These are phyloP conservation scores for Gymnocypris eckloni DNA, from an alignment of 2,797 vertebrate species.

Conservation along the genomic window DNA sequence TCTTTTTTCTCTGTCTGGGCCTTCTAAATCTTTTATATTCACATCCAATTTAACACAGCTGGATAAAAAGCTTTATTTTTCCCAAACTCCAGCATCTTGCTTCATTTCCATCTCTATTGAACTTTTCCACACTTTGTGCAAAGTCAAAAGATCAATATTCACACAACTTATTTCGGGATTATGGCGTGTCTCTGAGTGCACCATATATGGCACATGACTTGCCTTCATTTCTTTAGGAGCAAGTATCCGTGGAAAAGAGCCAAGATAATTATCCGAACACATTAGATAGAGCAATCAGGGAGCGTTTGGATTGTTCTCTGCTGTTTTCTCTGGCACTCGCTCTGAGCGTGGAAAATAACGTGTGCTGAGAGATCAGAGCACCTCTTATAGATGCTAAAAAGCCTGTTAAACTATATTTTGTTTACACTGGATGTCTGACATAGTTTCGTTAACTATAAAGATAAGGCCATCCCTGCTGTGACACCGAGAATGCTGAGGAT, in stretches of 20 bases:
- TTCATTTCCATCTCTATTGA: constrained; percentile 49
- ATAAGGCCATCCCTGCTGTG: not conserved
- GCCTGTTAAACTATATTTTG: constrained; percentile 18
- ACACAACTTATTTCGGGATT: constrained; percentile 38
- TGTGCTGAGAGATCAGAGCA: constrained; percentile 6
- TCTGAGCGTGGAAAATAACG: not conserved
- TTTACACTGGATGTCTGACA: constrained; percentile 25
- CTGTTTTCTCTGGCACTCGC: constrained; percentile 28
- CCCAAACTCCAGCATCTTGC: constrained; percentile 40
- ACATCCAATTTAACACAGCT: constrained; percentile 87
- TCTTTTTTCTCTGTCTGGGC: constrained; percentile 74
- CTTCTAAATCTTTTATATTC: constrained; percentile 89
- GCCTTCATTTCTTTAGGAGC: constrained; percentile 4
- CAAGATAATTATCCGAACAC: constrained; percentile 18
- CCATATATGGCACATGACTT: not conserved
- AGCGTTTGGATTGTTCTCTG: constrained; percentile 9
- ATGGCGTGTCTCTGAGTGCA: not conserved
- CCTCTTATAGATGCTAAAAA: constrained; percentile 29
- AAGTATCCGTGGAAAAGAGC: constrained; percentile 7
- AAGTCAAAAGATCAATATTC: constrained; percentile 45
- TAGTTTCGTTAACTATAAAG: constrained; percentile 30
- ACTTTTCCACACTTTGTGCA: constrained; percentile 46
- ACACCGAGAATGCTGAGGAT: not conserved
- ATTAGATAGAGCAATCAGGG: constrained; percentile 24
- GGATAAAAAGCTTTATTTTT: constrained; percentile 75